A percentile compares a stretch with the other conserved stretches of the same genome.
phyloP scores from a whole-genome alignment of 1,140 invertebrate genomes.

The Venturia canescens region DNA sequence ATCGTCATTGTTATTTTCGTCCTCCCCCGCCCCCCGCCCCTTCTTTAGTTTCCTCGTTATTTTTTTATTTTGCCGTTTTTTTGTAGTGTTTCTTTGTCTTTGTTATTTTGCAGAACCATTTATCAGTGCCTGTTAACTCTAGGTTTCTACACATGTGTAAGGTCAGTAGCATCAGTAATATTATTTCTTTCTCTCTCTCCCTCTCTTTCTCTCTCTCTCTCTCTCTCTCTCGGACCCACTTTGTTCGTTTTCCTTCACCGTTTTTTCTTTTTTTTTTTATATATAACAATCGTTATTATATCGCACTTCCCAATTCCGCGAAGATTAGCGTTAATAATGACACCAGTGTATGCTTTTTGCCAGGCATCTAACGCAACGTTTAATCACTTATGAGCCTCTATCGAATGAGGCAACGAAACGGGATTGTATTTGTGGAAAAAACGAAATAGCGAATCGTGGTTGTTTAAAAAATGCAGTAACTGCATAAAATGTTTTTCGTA shows the following conservation, averaged over 20 bases:
- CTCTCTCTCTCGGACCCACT: constrained; percentile 56
- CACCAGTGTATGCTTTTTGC: too few relatives aligned
- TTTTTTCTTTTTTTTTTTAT: not conserved
- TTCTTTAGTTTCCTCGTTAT: constrained; percentile 77
- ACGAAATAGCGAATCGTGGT: too few relatives aligned
- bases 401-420: too few relatives aligned
- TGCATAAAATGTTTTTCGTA: too few relatives aligned
- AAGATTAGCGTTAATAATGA: too few relatives aligned
- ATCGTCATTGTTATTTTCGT: not conserved
- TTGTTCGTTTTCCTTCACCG: not conserved
- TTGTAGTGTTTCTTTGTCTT: constrained; percentile 79
- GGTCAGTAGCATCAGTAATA: constrained; percentile 79
- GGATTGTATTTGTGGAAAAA: too few relatives aligned
- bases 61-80: constrained; percentile 80
- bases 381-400: too few relatives aligned
- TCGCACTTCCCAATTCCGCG: too few relatives aligned
- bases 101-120: constrained; percentile 91
- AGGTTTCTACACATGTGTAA: constrained; percentile 88
- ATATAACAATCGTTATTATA: too few relatives aligned
- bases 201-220: constrained; percentile 61
- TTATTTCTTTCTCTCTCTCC: constrained; percentile 60
- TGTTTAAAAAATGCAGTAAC: too few relatives aligned
- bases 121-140: constrained; percentile 90
- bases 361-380: too few relatives aligned
- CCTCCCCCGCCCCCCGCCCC: constrained; percentile 65